Conservation (phyloP, 2,888 invertebrate genomes). For the Drosophila neotestacea region DNA sequence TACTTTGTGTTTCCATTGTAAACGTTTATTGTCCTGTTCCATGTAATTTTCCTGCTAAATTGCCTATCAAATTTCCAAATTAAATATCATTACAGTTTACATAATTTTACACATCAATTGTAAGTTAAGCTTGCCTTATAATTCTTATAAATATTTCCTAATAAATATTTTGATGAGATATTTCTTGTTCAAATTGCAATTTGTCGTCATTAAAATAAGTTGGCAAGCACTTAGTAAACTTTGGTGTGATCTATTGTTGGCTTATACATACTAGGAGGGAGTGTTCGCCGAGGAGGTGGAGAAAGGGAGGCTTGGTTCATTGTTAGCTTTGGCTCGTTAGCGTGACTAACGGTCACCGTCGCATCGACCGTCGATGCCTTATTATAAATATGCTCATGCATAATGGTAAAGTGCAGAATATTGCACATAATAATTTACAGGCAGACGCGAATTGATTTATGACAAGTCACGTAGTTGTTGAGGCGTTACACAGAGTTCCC, state of each 20-base stretch:
- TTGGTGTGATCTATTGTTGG: constrained; percentile 52
- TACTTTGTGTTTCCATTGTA: too few species aligned
- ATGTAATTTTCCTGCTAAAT: background rate
- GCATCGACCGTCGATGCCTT: background rate
- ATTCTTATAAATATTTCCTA: constrained; percentile 32
- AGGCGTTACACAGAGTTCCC: background rate
- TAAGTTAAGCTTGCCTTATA: background rate
- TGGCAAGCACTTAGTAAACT: constrained; percentile 52
- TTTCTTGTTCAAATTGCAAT: constrained; percentile 53
- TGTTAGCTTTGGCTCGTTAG: constrained; percentile 47
- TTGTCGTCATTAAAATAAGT: constrained; percentile 66
- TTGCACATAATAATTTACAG: constrained; percentile 58
- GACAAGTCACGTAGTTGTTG: constrained; percentile 68
- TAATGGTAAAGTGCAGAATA: constrained; percentile 55
- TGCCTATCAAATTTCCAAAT: background rate
- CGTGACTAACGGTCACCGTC: constrained; percentile 13
- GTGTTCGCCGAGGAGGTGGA: constrained; percentile 33
- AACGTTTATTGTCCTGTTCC: too few species aligned
- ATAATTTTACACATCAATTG: background rate
- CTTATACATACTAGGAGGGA: constrained; percentile 16
- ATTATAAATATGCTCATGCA: constrained; percentile 29
- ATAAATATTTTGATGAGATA: constrained; percentile 33
- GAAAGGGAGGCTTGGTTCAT: background rate
- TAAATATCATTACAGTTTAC: background rate
- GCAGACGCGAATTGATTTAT: constrained; percentile 71